phyloP scores from a whole-genome alignment of 2,888 invertebrate species.

The Ariolimax columbianus region DNA sequence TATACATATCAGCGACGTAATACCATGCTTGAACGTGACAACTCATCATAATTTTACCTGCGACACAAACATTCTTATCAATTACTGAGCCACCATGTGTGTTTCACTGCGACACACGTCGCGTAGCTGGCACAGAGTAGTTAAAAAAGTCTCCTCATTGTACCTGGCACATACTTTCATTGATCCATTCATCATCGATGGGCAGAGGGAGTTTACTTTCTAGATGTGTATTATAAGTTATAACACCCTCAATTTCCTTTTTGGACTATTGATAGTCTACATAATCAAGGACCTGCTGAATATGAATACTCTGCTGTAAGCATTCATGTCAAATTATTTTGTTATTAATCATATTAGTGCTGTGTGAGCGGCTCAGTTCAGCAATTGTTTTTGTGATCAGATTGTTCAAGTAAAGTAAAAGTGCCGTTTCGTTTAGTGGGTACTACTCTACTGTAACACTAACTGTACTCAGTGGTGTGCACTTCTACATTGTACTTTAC shows the following conservation, averaged over 20 bases:
- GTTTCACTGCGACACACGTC: neutral
- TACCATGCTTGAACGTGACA: neutral
- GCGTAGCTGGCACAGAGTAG: neutral
- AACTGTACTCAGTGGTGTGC: too few species aligned
- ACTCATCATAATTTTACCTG: neutral
- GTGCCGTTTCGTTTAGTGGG: too few species aligned
- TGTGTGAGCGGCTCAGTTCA: too few species aligned
- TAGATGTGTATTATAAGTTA: neutral
- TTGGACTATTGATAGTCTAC: neutral
- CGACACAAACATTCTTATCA: neutral
- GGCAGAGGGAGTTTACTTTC: too few species aligned
- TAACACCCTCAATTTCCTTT: neutral
- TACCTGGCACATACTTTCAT: conserved; percentile 6
- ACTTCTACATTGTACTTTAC: too few species aligned
- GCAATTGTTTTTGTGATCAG: too few species aligned
- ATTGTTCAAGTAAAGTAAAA: too few species aligned
- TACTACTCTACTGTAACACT: too few species aligned
- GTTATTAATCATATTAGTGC: neutral
- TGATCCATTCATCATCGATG: neutral
- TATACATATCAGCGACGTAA: neutral
- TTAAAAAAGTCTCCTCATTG: neutral
- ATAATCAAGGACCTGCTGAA: neutral
- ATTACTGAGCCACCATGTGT: neutral
- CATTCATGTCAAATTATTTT: neutral
- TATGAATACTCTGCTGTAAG: neutral